Evolutionary conservation across 2,888 invertebrate genomes (phyloP).

Genomic region (Stenoptilia bipunctidactyla): DNA sequence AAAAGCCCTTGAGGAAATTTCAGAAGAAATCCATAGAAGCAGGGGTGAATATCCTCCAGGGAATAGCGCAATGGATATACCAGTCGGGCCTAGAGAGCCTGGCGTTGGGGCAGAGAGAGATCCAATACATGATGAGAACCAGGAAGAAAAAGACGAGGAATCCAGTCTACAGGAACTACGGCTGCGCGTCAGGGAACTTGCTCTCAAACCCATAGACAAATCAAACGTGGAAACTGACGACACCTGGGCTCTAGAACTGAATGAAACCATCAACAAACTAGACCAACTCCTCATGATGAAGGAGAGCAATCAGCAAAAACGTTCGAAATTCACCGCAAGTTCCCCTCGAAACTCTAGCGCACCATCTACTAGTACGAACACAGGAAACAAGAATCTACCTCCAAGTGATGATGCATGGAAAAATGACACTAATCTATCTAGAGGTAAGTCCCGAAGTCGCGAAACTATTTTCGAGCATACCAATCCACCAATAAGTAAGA

Average conservation of each 20-base stretch:
- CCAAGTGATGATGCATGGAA: slow-evolving; percentile 45
- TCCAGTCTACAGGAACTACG: slow-evolving; percentile 76
- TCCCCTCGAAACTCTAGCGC: slow-evolving; percentile 50
- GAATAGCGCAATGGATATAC: slow-evolving; percentile 40
- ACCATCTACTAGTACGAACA: slow-evolving; percentile 48
- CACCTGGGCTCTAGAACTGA: slow-evolving; percentile 82
- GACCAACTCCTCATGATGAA: slow-evolving; percentile 79
- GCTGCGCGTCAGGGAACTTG: slow-evolving; percentile 78
- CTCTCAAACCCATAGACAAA: slow-evolving; percentile 80
- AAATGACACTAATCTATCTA: slow-evolving; percentile 31
- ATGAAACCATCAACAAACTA: slow-evolving; percentile 82
- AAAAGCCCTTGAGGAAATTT: slow-evolving; percentile 88
- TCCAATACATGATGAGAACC: slow-evolving; percentile 49
- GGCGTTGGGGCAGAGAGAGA: slow-evolving; percentile 82
- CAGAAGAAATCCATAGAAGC: slow-evolving; percentile 89
- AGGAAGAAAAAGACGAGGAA: slow-evolving; percentile 48
- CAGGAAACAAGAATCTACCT: slow-evolving; percentile 25
- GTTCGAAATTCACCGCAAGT: slow-evolving; percentile 52
- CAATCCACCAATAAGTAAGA: slow-evolving; percentile 41
- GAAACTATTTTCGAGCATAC: slow-evolving; percentile 44
- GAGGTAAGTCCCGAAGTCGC: slow-evolving; percentile 48
- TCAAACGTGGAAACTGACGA: slow-evolving; percentile 77
- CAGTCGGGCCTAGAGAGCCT: slow-evolving; percentile 74
- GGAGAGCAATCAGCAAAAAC: slow-evolving; percentile 71
- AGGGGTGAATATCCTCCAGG: slow-evolving; percentile 65